These are phyloP conservation scores for Teinopalpus imperialis DNA, from an alignment of 2,888 invertebrate species.

Conservation along the genomic window DNA sequence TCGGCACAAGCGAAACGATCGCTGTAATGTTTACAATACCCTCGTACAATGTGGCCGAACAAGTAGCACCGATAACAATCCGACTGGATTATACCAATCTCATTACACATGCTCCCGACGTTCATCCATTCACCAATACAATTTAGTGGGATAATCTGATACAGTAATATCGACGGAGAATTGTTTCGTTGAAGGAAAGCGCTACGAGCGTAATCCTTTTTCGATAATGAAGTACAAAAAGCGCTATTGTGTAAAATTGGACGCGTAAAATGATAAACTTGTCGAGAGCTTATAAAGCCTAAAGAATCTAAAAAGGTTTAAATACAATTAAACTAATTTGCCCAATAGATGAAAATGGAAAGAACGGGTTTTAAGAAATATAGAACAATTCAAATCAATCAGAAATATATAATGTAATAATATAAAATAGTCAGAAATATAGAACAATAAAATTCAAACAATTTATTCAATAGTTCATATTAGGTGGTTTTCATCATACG, in stretches of 20 bases:
- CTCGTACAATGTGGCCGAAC: constrained; percentile 25
- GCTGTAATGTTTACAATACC: constrained; percentile 28
- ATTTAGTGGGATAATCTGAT: constrained; percentile 34
- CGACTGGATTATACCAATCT: constrained; percentile 29
- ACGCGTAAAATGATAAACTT: not conserved
- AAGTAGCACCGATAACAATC: constrained; percentile 28
- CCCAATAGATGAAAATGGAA: too few relatives aligned
- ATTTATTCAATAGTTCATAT: too few relatives aligned
- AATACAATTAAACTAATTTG: too few relatives aligned
- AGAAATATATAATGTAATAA: too few relatives aligned
- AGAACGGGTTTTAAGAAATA: too few relatives aligned
- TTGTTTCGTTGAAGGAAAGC: constrained; percentile 22
- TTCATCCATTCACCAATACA: constrained; percentile 30
- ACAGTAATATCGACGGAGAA: constrained; percentile 25
- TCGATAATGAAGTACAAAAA: constrained; percentile 19
- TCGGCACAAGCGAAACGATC: constrained; percentile 23
- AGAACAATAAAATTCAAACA: too few relatives aligned
- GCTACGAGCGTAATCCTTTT: constrained; percentile 19
- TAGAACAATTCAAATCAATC: too few relatives aligned
- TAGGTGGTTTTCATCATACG: too few relatives aligned
- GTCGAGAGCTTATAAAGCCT: not conserved
- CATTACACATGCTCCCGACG: constrained; percentile 34
- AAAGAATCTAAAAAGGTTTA: too few relatives aligned
- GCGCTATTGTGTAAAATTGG: constrained; percentile 3
- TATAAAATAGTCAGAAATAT: too few relatives aligned